Evolutionary conservation across 1,140 invertebrate genomes (phyloP), one percentile per base, ranked within the genome.

Genomic region (Halyomorpha halys): DNA sequence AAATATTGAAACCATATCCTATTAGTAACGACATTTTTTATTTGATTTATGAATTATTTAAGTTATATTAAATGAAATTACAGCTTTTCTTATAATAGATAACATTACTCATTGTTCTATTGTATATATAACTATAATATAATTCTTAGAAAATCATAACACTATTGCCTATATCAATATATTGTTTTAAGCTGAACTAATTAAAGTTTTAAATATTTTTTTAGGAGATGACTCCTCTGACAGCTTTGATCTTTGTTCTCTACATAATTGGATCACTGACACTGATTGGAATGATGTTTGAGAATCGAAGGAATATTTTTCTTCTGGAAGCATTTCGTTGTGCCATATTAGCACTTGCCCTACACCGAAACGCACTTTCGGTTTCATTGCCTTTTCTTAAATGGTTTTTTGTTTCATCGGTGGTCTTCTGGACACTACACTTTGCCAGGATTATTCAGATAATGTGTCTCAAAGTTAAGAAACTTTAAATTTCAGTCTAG

Each of bases 271-370:
- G 80, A 2, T 83, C 83, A 0, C 70, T 88, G 11, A 84, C 81
- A 2, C 76, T 81, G 3, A 86, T 89, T 47, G 86, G 87, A 19
- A 78, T 87, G 76, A 68, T 87, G 14, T 84, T 87, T 67, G 85
- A 87, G 54, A 77, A 79, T 59, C 76, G 76, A 16, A 73, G 76
- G 15, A 75, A 79, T 56, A 78, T 78, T 2, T 72, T 76, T 0
- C 59, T 80, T 2, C 68, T 82, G 13, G 84, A 86, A 72, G 72
- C 82, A 0, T 39, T 77, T 0, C 75, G 83, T 0, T 85, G 83
- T 67, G 72, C 77, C 9, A 70, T 75, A 0, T 71, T 82, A 5
- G 73, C 77, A 23, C 23, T 62, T 2, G 34, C 64, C 25, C 27
- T 67, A 0, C 66, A 65, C 8, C 51, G 39, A 13, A 39, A 61